Conservation (phyloP, 2,888 invertebrate species). For the Neoaliturus tenellus region DNA sequence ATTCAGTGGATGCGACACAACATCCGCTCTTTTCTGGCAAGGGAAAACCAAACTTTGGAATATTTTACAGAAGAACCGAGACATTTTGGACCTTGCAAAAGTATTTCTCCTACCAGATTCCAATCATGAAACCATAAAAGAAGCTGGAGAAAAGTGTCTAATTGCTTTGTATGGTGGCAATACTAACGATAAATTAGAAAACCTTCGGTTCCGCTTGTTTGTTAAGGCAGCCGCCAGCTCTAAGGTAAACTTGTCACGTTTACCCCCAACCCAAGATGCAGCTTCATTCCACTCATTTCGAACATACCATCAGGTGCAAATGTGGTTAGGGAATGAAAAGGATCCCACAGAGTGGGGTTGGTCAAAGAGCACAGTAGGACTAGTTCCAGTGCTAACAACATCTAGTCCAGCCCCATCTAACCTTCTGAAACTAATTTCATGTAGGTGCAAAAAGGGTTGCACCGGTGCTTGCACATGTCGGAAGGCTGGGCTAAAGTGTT, state of each 20-base stretch:
- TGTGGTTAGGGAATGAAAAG: conserved; percentile 26
- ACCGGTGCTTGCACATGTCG: background rate
- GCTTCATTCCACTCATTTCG: background rate
- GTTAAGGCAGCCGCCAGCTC: conserved; percentile 45
- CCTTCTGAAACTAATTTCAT: background rate
- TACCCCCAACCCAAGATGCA: conserved; percentile 47
- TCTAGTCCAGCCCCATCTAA: background rate
- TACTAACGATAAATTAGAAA: conserved; percentile 28
- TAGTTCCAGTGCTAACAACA: background rate
- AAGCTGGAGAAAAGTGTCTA: conserved; percentile 40
- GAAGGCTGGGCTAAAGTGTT: background rate
- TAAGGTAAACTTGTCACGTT: conserved; percentile 27
- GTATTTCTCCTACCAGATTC: conserved; percentile 35
- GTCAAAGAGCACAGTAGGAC: background rate
- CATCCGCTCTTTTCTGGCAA: conserved; percentile 61
- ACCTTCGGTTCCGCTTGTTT: conserved; percentile 56
- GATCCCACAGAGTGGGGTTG: background rate
- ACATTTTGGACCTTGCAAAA: conserved; percentile 12
- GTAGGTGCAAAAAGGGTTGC: background rate
- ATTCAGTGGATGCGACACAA: conserved; percentile 61
- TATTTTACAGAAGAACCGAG: conserved; percentile 35
- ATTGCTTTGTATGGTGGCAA: conserved; percentile 45
- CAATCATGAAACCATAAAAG: conserved; percentile 30
- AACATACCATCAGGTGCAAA: conserved; percentile 23
- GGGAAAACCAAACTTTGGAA: conserved; percentile 34